Evolutionary conservation across 2,113 vertebrate genomes (phyloP).

Genomic region (Pongo pygmaeus): DNA sequence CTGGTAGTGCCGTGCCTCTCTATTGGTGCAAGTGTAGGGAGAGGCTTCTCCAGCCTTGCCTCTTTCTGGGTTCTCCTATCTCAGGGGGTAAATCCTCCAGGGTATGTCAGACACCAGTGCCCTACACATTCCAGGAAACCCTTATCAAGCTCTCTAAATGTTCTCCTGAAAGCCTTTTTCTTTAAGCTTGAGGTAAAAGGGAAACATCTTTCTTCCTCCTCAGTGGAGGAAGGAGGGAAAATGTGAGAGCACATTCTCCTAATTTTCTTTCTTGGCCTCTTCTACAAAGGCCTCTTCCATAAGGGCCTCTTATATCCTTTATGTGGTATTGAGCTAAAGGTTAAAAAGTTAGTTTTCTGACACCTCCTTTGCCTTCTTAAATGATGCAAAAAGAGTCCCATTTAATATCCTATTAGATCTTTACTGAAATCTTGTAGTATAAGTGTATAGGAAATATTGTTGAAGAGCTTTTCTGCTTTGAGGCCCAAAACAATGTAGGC

Average conservation of each 20-base stretch:
- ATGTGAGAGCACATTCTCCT: neutral
- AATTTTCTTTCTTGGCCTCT: neutral
- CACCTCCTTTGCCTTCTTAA: neutral
- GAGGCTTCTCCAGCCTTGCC: too few relatives aligned
- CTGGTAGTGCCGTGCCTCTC: rapidly evolving
- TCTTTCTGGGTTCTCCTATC: neutral
- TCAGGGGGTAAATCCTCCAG: neutral
- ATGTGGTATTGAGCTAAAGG: neutral
- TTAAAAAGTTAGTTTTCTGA: neutral
- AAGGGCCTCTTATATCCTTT: neutral
- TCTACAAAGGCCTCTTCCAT: neutral
- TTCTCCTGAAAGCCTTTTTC: neutral
- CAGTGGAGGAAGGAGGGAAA: neutral
- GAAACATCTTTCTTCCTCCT: neutral
- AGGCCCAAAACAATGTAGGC: neutral
- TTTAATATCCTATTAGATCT: neutral
- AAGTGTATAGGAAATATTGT: neutral
- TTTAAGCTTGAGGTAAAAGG: neutral
- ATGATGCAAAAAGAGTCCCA: neutral
- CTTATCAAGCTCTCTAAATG: neutral
- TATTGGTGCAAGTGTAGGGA: neutral
- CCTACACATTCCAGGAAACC: neutral
- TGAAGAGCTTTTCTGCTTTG: neutral
- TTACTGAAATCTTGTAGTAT: neutral
- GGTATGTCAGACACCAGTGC: neutral